Evolutionary conservation across 2,797 vertebrate species (phyloP).

Genomic region (Oryzias sinensis): DNA sequence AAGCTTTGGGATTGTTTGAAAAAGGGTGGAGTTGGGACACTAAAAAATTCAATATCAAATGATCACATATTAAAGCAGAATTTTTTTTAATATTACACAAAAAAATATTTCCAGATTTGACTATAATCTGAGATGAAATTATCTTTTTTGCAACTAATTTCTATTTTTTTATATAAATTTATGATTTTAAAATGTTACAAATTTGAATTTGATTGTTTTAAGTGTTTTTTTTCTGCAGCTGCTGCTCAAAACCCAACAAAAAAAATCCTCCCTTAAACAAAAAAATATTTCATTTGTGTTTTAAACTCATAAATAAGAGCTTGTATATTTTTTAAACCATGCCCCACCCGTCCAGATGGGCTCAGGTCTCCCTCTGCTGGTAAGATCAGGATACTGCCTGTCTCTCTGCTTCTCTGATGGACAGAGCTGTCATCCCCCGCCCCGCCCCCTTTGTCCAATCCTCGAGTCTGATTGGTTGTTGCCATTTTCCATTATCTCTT

Average conservation of each 20-base stretch:
- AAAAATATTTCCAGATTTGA: no score
- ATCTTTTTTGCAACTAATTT: no score
- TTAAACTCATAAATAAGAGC: slow-evolving; percentile 25
- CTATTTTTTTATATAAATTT: no score
- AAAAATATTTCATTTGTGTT: slow-evolving; percentile 17
- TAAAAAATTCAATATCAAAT: no score
- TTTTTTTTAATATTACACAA: no score
- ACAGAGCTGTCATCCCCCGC: slow-evolving; percentile 52
- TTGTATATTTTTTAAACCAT: slow-evolving; percentile 62
- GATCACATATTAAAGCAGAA: no score
- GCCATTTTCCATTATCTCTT: slow-evolving; percentile 43
- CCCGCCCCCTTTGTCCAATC: slow-evolving; percentile 49
- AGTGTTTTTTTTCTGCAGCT: not conserved
- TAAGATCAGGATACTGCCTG: slow-evolving; percentile 70
- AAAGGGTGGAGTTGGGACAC: no score
- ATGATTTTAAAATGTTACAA: no score
- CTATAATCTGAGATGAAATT: no score
- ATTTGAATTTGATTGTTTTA: no score
- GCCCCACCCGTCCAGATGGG: slow-evolving; percentile 72
- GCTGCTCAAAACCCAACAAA: not conserved
- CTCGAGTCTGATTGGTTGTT: slow-evolving; percentile 60
- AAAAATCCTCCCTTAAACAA: not conserved
- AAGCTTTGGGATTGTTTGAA: no score
- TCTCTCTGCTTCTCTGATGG: slow-evolving; percentile 43
- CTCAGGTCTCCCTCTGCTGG: slow-evolving; percentile 79